Conservation (phyloP, 2,888 invertebrate genomes). For the Zeuzera pyrina region DNA sequence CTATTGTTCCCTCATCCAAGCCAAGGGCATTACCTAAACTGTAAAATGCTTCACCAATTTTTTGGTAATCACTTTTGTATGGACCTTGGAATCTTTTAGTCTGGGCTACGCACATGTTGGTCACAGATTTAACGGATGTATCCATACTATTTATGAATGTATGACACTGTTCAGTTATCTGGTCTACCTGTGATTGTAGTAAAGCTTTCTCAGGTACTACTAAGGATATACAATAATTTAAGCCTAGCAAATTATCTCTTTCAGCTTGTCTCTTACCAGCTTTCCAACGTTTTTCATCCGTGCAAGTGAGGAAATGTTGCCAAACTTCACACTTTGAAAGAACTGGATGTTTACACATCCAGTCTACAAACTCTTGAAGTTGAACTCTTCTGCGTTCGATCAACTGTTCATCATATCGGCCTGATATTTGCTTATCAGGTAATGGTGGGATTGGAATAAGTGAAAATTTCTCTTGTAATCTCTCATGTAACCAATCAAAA, state of each 20-base stretch:
- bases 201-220: constrained; percentile 87
- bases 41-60: constrained; percentile 90
- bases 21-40: constrained; percentile 88
- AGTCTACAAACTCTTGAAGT: constrained; percentile 96
- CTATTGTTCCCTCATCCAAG: constrained; percentile 80
- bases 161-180: constrained; percentile 86
- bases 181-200: constrained; percentile 82
- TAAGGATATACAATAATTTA: constrained; percentile 92
- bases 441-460: constrained; percentile 96
- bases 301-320: constrained; percentile 97
- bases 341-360: constrained; percentile 97
- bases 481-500: constrained; percentile 98
- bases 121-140: constrained; percentile 86
- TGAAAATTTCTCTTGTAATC: constrained; percentile 94
- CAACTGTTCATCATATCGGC: constrained; percentile 97
- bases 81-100: constrained; percentile 88
- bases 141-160: constrained; percentile 91
- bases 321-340: constrained; percentile 93
- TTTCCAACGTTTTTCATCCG: constrained; percentile 98
- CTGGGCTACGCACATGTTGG: constrained; percentile 86
- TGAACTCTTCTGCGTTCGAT: constrained; percentile 95
- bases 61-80: constrained; percentile 92
- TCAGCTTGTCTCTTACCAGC: constrained; percentile 96
- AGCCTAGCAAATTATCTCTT: constrained; percentile 91
- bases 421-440: constrained; percentile 98